phyloP scores from a whole-genome alignment of 2,797 vertebrate genomes.

The Zalophus californianus region DNA sequence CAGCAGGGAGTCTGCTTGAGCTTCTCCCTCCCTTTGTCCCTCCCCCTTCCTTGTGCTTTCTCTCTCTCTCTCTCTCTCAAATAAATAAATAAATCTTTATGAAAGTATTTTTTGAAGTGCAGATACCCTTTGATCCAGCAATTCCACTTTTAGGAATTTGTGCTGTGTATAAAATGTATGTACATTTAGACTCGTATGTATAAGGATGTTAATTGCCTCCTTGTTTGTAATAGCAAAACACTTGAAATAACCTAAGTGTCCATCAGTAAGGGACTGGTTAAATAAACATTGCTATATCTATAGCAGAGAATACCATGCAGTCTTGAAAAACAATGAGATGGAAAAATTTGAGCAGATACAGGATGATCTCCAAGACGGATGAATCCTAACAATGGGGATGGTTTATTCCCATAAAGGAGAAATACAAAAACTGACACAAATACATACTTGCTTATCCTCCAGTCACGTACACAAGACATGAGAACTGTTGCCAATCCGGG shows the following conservation, averaged over 20 bases:
- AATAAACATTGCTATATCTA: neutral
- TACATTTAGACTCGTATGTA: neutral
- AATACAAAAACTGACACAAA: neutral
- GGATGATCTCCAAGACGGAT: neutral
- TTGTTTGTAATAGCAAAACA: neutral
- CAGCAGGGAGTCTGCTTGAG: neutral
- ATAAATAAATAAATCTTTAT: neutral
- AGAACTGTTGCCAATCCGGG: neutral
- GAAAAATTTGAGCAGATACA: neutral
- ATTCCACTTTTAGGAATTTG: neutral
- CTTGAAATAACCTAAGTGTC: neutral
- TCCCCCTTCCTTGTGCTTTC: neutral
- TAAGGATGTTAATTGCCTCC: neutral
- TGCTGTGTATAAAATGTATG: neutral
- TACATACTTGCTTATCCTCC: neutral
- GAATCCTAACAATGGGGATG: neutral
- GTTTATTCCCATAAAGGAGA: neutral
- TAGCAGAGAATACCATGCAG: neutral
- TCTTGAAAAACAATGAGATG: neutral
- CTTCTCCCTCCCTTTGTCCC: neutral
- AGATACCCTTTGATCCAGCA: neutral
- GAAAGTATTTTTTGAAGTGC: neutral
- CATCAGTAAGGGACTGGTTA: neutral
- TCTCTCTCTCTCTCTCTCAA: neutral
- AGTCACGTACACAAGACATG: neutral